A percentile compares a stretch with the other conserved stretches of the same genome.
Evolutionary conservation across 1,140 invertebrate genomes (phyloP).

Genomic region (Carcinoscorpius rotundicauda): DNA sequence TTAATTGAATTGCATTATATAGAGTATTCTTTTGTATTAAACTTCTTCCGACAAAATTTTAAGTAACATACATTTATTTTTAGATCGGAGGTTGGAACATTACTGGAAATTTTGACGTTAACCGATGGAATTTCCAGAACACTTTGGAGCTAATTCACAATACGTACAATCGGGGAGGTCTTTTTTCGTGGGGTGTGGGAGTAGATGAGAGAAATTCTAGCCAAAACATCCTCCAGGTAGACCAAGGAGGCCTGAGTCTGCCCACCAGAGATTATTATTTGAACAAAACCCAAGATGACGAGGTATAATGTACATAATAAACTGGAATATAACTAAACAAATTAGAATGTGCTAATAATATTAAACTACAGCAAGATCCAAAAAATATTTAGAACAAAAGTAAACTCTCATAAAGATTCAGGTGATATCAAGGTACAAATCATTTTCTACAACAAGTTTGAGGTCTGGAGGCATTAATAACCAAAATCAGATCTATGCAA

Average conservation of each 20-base stretch:
- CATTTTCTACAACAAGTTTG: no score
- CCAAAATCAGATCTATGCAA: no score
- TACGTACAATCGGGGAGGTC: constrained; percentile 69
- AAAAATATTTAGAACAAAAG: no score
- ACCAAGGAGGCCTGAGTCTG: constrained; percentile 79
- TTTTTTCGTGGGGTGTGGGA: constrained; percentile 81
- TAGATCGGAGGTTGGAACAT: constrained; percentile 29
- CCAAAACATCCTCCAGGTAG: constrained; percentile 75
- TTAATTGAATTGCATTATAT: no score
- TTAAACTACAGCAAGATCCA: no score
- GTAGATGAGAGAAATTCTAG: constrained; percentile 88
- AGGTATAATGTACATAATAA: constrained; percentile 23
- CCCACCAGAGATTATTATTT: constrained; percentile 84
- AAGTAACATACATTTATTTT: constrained; percentile 6
- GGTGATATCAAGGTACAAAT: no score
- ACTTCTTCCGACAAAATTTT: constrained; percentile 5
- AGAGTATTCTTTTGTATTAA: not conserved
- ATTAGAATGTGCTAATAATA: no score
- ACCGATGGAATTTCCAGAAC: constrained; percentile 60
- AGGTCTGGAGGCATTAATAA: no score
- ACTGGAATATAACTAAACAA: no score
- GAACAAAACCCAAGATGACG: constrained; percentile 55
- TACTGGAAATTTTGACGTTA: constrained; percentile 33
- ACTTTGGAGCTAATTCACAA: constrained; percentile 70
- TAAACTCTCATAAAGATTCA: no score